Evolutionary conservation across 2,888 invertebrate genomes (phyloP).

Genomic region (Acleris sparsana): DNA sequence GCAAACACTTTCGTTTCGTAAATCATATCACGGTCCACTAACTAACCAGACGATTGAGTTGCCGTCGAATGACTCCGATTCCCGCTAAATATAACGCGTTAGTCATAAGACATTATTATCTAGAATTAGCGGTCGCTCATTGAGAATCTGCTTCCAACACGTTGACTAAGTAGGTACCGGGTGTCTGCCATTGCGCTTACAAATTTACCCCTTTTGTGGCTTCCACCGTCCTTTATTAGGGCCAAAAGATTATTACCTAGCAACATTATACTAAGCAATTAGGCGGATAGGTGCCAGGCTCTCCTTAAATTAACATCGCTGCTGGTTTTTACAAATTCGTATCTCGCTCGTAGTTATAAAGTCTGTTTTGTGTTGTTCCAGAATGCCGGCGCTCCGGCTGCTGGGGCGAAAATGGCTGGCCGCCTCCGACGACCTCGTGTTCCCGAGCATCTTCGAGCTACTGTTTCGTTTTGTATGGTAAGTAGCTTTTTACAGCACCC

Average conservation of each 20-base stretch:
- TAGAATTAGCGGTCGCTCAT: conserved; percentile 6
- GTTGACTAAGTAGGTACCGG: neutral
- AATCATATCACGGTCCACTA: conserved; percentile 33
- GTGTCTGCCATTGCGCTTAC: conserved; percentile 5
- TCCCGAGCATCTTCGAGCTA: conserved; percentile 91
- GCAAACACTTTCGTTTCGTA: conserved; percentile 36
- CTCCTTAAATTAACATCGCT: conserved; percentile 23
- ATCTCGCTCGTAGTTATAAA: conserved; percentile 17
- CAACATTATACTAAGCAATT: conserved; percentile 29
- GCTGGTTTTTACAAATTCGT: neutral
- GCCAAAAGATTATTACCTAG: conserved; percentile 25
- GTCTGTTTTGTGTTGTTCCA: conserved; percentile 55
- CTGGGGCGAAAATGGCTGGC: conserved; percentile 96
- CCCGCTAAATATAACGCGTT: conserved; percentile 28
- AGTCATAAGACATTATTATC: conserved; percentile 16
- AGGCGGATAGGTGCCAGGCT: conserved; percentile 28
- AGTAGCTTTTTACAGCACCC: conserved; percentile 47
- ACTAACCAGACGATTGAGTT: conserved; percentile 32
- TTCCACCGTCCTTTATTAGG: conserved; percentile 10
- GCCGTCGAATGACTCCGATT: conserved; percentile 23
- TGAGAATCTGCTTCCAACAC: neutral
- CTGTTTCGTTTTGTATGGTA: conserved; percentile 89
- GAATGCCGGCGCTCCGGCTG: conserved; percentile 94
- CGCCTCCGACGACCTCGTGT: conserved; percentile 95
- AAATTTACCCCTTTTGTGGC: conserved; percentile 17